Conservation (phyloP, 1,140 invertebrate species). For the Belonocnema kinseyi region DNA sequence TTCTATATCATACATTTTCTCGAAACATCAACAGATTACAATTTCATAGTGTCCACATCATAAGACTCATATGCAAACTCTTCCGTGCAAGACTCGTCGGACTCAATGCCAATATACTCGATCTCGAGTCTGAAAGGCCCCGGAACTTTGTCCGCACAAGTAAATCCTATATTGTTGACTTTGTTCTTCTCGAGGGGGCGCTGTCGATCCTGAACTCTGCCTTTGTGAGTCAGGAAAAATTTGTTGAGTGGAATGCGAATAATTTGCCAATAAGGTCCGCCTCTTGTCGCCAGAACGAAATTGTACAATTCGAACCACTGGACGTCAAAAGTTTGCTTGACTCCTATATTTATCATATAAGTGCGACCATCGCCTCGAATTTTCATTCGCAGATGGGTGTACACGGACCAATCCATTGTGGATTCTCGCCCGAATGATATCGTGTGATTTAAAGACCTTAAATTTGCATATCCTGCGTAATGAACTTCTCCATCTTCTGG, state of each 20-base stretch:
- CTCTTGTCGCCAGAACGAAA: slow-evolving; percentile 91
- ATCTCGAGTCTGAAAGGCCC: slow-evolving; percentile 95
- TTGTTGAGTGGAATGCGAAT: slow-evolving; percentile 97
- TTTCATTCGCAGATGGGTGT: slow-evolving; percentile 90
- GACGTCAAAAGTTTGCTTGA: slow-evolving; percentile 84
- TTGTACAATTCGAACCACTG: slow-evolving; percentile 90
- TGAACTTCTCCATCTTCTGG: slow-evolving; percentile 88
- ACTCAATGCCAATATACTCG: slow-evolving; percentile 91
- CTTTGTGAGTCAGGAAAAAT: slow-evolving; percentile 90
- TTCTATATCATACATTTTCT: not conserved
- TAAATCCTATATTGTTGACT: slow-evolving; percentile 88
- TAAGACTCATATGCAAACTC: slow-evolving; percentile 94
- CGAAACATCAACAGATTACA: not conserved
- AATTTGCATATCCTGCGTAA: slow-evolving; percentile 86
- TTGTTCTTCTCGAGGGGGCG: slow-evolving; percentile 76
- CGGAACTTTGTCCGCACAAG: slow-evolving; percentile 84
- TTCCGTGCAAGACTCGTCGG: slow-evolving; percentile 86
- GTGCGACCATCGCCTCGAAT: slow-evolving; percentile 93
- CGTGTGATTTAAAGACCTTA: slow-evolving; percentile 80
- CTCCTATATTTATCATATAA: slow-evolving; percentile 88
- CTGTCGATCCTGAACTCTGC: slow-evolving; percentile 91
- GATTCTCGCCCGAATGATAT: slow-evolving; percentile 89
- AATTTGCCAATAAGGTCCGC: slow-evolving; percentile 97
- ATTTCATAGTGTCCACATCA: slow-evolving; percentile 16
- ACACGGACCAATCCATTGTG: slow-evolving; percentile 84